phyloP scores from a whole-genome alignment of 1,140 invertebrate genomes.

The Tetragonula clypearis region DNA sequence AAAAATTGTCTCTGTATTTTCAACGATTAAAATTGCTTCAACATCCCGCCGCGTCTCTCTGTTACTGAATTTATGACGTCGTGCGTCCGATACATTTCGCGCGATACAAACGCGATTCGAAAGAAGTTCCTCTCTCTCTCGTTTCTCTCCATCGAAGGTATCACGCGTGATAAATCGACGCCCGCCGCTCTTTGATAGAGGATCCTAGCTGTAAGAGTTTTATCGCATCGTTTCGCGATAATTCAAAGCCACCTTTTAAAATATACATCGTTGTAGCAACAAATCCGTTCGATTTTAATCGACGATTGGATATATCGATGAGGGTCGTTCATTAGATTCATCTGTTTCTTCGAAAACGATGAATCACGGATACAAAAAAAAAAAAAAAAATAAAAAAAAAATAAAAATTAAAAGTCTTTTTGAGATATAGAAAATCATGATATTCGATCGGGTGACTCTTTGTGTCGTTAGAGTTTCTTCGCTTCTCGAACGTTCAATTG shows the following conservation, averaged over 20 bases:
- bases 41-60: not conserved
- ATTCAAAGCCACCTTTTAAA: not conserved
- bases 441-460: not conserved
- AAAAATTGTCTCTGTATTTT: conserved; percentile 15
- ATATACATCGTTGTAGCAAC: not conserved
- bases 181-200: not conserved
- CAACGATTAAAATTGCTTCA: conserved; percentile 30
- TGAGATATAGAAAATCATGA: not conserved
- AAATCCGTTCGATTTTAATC: not conserved
- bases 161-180: not conserved
- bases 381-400: not conserved
- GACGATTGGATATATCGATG: not conserved
- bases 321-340: not conserved
- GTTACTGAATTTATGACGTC: not conserved
- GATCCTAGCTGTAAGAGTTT: not conserved
- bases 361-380: not conserved
- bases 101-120: not conserved
- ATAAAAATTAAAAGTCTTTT: not conserved
- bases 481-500: not conserved
- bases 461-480: not conserved
- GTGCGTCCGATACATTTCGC: too few species aligned
- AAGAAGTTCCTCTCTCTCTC: not conserved
- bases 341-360: too few species aligned
- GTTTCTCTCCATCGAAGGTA: not conserved
- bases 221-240: not conserved